Conservation (phyloP, 2,113 vertebrate genomes). For the Vanacampus margaritifer region DNA sequence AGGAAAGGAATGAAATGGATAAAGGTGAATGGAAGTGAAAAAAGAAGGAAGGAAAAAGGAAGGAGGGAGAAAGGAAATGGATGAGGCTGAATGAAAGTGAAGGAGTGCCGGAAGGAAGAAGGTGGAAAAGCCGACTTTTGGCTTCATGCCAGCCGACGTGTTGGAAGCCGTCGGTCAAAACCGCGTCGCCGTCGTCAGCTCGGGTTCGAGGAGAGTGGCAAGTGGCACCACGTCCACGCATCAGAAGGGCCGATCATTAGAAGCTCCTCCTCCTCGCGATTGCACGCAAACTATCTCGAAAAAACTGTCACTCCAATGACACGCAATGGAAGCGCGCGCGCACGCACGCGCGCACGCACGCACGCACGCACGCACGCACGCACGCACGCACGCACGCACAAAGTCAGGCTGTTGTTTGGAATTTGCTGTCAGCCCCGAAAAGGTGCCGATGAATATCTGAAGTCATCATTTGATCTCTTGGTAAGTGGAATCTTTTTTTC, state of each 20-base stretch:
- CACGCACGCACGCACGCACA: neutral
- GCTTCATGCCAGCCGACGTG: neutral
- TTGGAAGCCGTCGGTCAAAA: neutral
- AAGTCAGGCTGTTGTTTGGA: too few relatives aligned
- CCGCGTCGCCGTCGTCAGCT: constrained; percentile 6
- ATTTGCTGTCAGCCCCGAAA: too few relatives aligned
- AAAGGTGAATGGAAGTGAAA: too few relatives aligned
- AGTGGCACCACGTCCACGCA: constrained; percentile 55
- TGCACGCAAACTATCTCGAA: neutral
- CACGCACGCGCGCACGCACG: too few relatives aligned
- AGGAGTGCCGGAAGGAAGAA: too few relatives aligned
- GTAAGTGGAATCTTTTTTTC: too few relatives aligned
- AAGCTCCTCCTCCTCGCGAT: constrained; percentile 37
- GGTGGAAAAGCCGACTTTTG: neutral
- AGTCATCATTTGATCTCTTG: too few relatives aligned
- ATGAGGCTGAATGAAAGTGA: too few relatives aligned
- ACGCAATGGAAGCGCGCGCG: too few relatives aligned
- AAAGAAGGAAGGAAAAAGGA: neutral
- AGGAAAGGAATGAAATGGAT: neutral
- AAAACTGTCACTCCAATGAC: too few relatives aligned
- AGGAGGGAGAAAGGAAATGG: neutral
- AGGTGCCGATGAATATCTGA: too few relatives aligned
- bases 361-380: constrained; percentile 24
- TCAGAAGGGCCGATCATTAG: constrained; percentile 55
- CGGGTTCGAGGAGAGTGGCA: constrained; percentile 25